These are phyloP conservation scores for Babyrousa celebensis DNA, from an alignment of 2,797 vertebrate species.

Conservation along the genomic window DNA sequence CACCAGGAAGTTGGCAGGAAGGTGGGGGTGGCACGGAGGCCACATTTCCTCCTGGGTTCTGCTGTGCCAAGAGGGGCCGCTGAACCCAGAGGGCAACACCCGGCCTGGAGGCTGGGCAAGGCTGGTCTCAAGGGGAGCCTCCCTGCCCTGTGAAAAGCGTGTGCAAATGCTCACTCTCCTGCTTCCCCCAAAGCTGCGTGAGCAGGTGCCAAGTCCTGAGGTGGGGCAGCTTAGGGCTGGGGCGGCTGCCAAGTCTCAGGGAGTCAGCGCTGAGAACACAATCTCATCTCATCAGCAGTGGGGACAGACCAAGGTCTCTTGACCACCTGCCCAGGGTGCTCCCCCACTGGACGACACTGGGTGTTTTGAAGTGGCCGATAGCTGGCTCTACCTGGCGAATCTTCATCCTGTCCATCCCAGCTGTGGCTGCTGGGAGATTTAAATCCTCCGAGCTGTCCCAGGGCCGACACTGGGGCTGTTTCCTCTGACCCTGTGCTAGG, in stretches of 20 bases:
- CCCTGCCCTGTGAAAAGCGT: not conserved
- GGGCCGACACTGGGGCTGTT: not conserved
- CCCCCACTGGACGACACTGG: rapidly evolving
- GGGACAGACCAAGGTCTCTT: not conserved
- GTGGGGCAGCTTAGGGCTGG: not conserved
- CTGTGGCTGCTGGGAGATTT: not conserved
- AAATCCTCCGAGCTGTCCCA: not conserved
- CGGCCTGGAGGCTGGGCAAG: rapidly evolving
- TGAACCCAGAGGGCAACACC: not conserved
- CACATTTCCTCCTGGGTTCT: not conserved
- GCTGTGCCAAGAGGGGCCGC: not conserved
- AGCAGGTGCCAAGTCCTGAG: no score
- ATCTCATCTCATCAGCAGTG: rapidly evolving
- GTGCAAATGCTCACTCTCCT: not conserved
- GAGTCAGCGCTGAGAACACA: not conserved
- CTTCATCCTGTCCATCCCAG: not conserved
- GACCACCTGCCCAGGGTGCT: not conserved
- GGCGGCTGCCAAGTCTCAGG: rapidly evolving
- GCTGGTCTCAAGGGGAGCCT: not conserved
- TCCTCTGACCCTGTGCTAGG: no score
- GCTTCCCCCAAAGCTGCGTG: not conserved
- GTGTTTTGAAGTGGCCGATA: not conserved
- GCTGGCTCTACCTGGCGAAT: not conserved
- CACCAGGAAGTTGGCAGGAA: not conserved
- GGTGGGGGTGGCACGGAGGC: no score